phyloP scores from a whole-genome alignment of 2,113 vertebrate genomes.

The Ailuropoda melanoleuca region DNA sequence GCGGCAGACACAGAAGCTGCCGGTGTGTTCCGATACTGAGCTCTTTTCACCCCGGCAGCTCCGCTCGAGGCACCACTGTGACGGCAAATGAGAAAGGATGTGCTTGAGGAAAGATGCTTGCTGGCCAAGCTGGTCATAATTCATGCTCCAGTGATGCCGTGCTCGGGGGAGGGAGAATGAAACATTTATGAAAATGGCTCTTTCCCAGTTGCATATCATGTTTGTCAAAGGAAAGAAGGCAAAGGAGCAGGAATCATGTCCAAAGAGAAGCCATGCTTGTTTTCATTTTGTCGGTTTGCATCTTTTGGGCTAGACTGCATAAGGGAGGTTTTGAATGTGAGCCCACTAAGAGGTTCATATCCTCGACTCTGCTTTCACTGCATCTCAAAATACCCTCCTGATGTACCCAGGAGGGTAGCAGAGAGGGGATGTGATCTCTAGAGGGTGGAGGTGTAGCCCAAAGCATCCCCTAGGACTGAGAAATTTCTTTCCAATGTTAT shows the following conservation, averaged over 20 bases:
- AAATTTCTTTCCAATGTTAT: not conserved
- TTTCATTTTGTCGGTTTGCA: not conserved
- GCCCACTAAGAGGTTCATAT: not conserved
- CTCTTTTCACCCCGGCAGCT: not conserved
- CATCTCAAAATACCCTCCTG: not conserved
- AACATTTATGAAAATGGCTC: slow-evolving; percentile 66
- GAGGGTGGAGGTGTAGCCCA: not conserved
- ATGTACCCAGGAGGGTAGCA: not conserved
- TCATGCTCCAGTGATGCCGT: not conserved
- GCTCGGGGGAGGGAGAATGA: slow-evolving; percentile 58
- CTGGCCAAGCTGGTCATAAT: not conserved
- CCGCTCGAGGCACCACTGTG: not conserved
- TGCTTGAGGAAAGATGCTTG: not conserved
- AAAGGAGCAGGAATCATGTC: not conserved
- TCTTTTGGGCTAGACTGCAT: not conserved
- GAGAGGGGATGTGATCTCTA: not conserved
- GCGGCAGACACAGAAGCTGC: not conserved
- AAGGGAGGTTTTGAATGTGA: slow-evolving; percentile 6
- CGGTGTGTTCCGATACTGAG: not conserved
- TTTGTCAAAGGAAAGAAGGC: slow-evolving; percentile 36
- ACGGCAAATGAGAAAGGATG: not conserved
- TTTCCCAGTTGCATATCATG: not conserved
- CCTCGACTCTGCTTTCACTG: not conserved
- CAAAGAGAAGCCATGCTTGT: not conserved
- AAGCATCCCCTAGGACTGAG: not conserved